These are phyloP conservation scores for Silurus glanis DNA, from an alignment of 2,113 vertebrate species.

Conservation along the genomic window DNA sequence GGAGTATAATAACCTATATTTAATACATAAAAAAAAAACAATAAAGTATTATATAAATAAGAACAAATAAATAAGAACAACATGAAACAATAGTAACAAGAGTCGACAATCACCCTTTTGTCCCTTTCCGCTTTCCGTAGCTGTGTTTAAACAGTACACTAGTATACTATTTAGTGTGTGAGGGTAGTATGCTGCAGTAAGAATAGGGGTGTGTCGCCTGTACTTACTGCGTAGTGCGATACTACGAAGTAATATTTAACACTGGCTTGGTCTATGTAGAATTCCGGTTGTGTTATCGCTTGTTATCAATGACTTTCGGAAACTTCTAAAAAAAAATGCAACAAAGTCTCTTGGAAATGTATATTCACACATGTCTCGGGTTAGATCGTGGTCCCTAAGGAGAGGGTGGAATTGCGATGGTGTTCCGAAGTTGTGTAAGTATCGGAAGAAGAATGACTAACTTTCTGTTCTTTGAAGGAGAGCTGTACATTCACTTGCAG, in stretches of 20 bases:
- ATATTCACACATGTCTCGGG: too few species aligned
- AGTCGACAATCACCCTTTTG: neutral
- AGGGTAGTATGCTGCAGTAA: neutral
- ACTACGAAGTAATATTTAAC: neutral
- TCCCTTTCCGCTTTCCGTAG: conserved; percentile 42
- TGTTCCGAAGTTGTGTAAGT: conserved; percentile 1
- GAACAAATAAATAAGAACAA: too few species aligned
- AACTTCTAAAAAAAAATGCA: neutral
- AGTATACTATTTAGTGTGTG: neutral
- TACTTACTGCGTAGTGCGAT: neutral
- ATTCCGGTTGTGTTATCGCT: neutral
- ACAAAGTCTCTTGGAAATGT: neutral
- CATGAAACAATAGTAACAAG: too few species aligned
- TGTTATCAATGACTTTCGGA: neutral
- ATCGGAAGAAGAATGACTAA: neutral
- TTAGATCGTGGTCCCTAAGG: neutral
- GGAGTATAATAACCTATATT: neutral
- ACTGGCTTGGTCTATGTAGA: neutral
- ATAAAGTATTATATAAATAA: too few species aligned
- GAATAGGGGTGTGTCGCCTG: neutral
- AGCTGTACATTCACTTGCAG: neutral
- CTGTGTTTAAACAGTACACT: neutral
- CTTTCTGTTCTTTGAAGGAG: conserved; percentile 3
- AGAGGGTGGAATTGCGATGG: neutral
- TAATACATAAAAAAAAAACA: neutral